Percentiles rank a stretch among this genome's conserved stretches.
Conservation (phyloP, 2,113 vertebrate species). For the Oryzias curvinotus region DNA sequence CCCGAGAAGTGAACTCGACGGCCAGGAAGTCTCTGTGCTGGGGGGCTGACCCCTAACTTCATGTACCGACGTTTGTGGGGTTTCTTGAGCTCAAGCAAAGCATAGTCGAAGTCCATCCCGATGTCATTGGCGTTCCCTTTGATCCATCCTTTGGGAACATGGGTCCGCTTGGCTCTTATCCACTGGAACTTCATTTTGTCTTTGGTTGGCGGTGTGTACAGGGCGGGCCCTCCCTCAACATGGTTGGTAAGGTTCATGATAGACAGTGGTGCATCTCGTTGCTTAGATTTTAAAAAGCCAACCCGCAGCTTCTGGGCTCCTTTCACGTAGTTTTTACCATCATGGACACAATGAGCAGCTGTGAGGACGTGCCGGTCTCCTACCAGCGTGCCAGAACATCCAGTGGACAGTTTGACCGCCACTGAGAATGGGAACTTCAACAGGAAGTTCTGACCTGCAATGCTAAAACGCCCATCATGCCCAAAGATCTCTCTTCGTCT, state of each 20-base stretch:
- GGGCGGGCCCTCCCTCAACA: conserved; percentile 53
- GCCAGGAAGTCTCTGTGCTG: conserved; percentile 84
- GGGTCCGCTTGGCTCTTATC: conserved; percentile 95
- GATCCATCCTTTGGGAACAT: conserved; percentile 98
- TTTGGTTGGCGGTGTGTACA: conserved; percentile 28
- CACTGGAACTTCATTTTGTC: conserved; percentile 96
- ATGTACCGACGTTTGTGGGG: conserved; percentile 93
- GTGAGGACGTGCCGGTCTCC: conserved; percentile 93
- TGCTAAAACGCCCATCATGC: conserved; percentile 91
- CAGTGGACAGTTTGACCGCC: conserved; percentile 93
- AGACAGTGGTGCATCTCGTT: conserved; percentile 73
- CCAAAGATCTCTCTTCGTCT: conserved; percentile 93
- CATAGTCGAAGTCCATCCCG: conserved; percentile 99
- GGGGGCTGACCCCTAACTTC: conserved; percentile 92
- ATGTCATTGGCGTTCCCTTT: conserved; percentile 95
- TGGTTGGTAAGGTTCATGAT: conserved; percentile 61
- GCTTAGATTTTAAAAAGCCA: conserved; percentile 88
- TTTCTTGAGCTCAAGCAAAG: conserved; percentile 93
- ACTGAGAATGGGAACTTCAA: conserved; percentile 93
- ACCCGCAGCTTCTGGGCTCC: conserved; percentile 92
- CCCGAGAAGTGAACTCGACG: conserved; percentile 94
- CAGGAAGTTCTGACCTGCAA: conserved; percentile 89
- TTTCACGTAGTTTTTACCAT: conserved; percentile 95
- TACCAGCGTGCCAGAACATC: conserved; percentile 92
- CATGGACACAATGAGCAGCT: conserved; percentile 93